Base-by-base conservation (phyloP, 2,797 vertebrate genomes). In the Eremophila alpestris region DNA sequence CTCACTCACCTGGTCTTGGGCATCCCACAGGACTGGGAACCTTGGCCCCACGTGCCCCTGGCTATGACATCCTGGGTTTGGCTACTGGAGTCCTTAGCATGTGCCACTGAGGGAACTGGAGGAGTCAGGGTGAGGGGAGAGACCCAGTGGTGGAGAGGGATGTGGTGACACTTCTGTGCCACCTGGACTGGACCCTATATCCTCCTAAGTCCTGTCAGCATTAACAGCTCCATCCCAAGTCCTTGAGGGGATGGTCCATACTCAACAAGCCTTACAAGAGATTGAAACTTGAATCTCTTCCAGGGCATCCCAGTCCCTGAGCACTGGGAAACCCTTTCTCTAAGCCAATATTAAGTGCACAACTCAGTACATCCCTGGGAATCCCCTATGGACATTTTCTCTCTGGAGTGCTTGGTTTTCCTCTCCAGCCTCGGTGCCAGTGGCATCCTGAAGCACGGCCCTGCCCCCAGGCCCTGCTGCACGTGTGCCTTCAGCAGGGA, bases 241-340 rank as follows among this genome's bases (percentile, higher is more conserved):
- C 83, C 81, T 60, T 7, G 34, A 30, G 2, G 18, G 56, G 64
- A 90, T 64, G 68, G 60, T 54, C 49, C 49, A 40, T 32, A 30
- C 41, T 92, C 88, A 76, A 62, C 79, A 83, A 84, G 96, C 97
- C 97, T 97, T 96, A 93, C 22, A 43, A 10, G 34, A 73, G 58
- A 63, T 38, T 54, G 56, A 95, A 95, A 77, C 87, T 88, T 95
- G 93, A 92, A 89, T 36, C 67, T 92, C 88, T 94, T 86, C 94
- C 91, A 77, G 93, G 59, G 51, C 8, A 20, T 52, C 71, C 55
- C 69, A 20, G 67, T 18, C 20, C 10, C 29, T 0, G 2, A 30
- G 40, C 13, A 36, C 65, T 54, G 82, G 81, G 85, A 78, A 80
- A n/a, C 70, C 21, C 14, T 60, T 81, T 63, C 26, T 93, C 30